Base-by-base conservation (phyloP, 2,888 invertebrate genomes). In the Alviniconcha strummeri region DNA sequence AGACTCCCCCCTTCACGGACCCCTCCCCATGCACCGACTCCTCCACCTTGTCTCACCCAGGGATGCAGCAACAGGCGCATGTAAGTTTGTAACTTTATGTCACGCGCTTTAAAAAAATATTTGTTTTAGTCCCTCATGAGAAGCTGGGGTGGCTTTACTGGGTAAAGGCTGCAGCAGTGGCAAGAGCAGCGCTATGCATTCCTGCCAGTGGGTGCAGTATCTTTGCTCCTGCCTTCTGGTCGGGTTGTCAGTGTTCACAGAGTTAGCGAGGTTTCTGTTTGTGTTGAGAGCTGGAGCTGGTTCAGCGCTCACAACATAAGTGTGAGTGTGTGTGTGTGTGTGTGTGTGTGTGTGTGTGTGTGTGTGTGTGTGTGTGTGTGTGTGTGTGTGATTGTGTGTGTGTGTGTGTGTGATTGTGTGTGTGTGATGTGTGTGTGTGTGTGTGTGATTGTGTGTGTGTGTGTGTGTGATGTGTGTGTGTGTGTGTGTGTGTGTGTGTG, bases 1-100 rank as follows among this genome's bases (percentile, higher is more conserved):
- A 79, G 17, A 60, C 82, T 4, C 69, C 82, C 15, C 81, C 81
- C 17, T 56, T 72, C 81, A 81, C n/a, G 9, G 55, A 64, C 5
- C 60, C 52, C 75, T 13, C 60, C 36, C 75, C 75, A 6, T 55
- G 64, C 67, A 82, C 82, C 52, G 54, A 19, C 56, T 36, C 52
- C 15, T 5, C 82, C 55, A 15, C 54, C 54, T 54, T 75, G n/a
- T 52, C 64, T n/a, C 60, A 17, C 60, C 55, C 82, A 13, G n/a
- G n/a, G n/a, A 52, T 67, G 82, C 67, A 76, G 64, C 82, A 77
- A 9, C 75, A 75, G 81, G 11, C 75, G 5, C n/a, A 36, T 36
- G 81, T 81, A 60, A 81, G 81, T 77, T 55, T 36, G 9, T 72
- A n/a, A 13, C 64, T 64, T 15, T 3, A 36, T 36, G 36, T 36